Percentiles rank a stretch among this genome's conserved stretches.
phyloP scores from a whole-genome alignment of 1,140 invertebrate genomes.

The Calephelis virginiensis region DNA sequence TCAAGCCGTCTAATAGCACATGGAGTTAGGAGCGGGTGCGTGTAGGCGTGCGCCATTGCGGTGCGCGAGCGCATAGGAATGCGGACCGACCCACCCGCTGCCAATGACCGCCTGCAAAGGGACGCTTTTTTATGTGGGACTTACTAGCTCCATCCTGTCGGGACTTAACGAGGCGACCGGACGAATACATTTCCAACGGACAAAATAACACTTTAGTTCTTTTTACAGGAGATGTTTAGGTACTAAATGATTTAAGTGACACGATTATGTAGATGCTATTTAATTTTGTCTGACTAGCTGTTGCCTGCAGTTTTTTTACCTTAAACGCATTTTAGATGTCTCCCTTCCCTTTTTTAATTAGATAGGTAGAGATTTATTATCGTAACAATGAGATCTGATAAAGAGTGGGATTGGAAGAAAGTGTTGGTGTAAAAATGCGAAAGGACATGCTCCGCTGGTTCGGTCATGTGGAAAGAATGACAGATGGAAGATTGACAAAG shows the following conservation, averaged over 20 bases:
- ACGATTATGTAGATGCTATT: too few relatives aligned
- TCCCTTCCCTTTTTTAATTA: too few relatives aligned
- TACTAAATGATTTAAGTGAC: slow-evolving; percentile 42
- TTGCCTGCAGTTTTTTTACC: too few relatives aligned
- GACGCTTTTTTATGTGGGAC: slow-evolving; percentile 64
- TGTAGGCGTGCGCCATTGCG: slow-evolving; percentile 60
- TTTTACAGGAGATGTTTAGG: background rate
- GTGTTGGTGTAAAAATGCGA: too few relatives aligned
- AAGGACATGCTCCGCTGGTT: too few relatives aligned
- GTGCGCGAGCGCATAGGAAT: slow-evolving; percentile 70
- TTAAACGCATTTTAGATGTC: too few relatives aligned
- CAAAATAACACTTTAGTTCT: slow-evolving; percentile 11
- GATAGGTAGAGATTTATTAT: too few relatives aligned
- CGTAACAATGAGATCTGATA: too few relatives aligned
- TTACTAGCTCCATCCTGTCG: slow-evolving; percentile 56
- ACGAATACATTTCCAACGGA: slow-evolving; percentile 13
- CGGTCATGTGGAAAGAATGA: too few relatives aligned
- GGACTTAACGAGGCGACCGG: slow-evolving; percentile 28
- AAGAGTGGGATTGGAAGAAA: too few relatives aligned
- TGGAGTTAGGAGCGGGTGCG: slow-evolving; percentile 41
- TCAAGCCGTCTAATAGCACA: slow-evolving; percentile 35
- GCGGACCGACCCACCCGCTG: slow-evolving; percentile 66
- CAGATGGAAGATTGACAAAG: too few relatives aligned
- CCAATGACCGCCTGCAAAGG: slow-evolving; percentile 68
- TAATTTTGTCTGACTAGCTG: slow-evolving; percentile 18